phyloP scores from a whole-genome alignment of 2,888 invertebrate species.

The Cataglyphis cursor region DNA sequence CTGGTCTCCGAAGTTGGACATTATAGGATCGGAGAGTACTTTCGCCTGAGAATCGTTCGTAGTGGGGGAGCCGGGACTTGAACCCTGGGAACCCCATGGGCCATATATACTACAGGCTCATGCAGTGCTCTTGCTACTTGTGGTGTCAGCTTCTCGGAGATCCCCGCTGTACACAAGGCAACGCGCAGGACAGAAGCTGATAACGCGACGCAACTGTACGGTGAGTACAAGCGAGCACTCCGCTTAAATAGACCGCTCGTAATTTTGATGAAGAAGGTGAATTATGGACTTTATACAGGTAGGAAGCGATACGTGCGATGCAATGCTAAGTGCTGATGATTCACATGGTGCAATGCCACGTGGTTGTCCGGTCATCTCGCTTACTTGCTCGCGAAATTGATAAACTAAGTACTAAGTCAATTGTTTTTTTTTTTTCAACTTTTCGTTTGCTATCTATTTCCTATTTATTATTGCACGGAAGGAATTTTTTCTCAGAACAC shows the following conservation, averaged over 20 bases:
- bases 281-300: neutral
- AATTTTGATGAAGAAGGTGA: conserved; percentile 25
- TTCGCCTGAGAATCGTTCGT: conserved; percentile 80
- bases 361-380: neutral
- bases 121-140: conserved; percentile 82
- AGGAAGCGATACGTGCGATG: conserved; percentile 50
- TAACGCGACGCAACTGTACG: conserved; percentile 44
- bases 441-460: neutral
- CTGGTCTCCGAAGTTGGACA: conserved; percentile 72
- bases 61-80: conserved; percentile 83
- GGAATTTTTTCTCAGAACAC: neutral
- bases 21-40: conserved; percentile 81
- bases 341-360: conserved; percentile 50
- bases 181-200: conserved; percentile 16
- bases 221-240: conserved; percentile 61
- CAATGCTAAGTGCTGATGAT: conserved; percentile 49
- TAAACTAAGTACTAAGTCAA: neutral
- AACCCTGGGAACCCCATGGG: conserved; percentile 82
- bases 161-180: conserved; percentile 67
- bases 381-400: neutral
- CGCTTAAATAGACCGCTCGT: neutral
- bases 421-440: conserved; percentile 23
- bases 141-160: conserved; percentile 81
- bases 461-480: neutral
- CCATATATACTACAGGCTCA: conserved; percentile 81